These are phyloP conservation scores for Meloidogyne chitwoodi DNA, from an alignment of 1,140 invertebrate genomes.

Conservation along the genomic window DNA sequence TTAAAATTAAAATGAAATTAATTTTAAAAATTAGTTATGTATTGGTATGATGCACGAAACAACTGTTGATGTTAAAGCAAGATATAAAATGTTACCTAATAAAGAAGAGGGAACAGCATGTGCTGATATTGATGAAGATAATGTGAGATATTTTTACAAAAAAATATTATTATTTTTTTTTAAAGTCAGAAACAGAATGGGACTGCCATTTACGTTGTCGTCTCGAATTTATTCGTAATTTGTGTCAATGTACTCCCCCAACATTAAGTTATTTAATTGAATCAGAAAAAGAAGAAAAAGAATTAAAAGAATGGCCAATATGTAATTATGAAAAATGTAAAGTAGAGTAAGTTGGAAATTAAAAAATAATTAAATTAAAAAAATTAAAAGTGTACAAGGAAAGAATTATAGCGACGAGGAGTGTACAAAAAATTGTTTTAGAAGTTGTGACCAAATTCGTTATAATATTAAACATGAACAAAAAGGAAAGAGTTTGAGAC, in stretches of 20 bases:
- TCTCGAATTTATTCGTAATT: constrained; percentile 51
- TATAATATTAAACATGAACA: constrained; percentile 48
- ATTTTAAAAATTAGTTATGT: constrained; percentile 42
- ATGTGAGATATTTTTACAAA: constrained; percentile 45
- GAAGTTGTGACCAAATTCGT: constrained; percentile 54
- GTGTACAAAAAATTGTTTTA: constrained; percentile 50
- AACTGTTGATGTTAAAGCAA: constrained; percentile 54
- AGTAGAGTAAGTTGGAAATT: constrained; percentile 31
- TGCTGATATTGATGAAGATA: constrained; percentile 44
- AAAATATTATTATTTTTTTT: neutral
- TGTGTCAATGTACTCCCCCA: constrained; percentile 40
- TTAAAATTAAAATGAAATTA: neutral
- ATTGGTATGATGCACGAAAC: constrained; percentile 51
- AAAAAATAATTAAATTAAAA: neutral
- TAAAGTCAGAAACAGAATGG: neutral
- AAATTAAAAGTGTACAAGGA: constrained; percentile 40
- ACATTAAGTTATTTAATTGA: constrained; percentile 42
- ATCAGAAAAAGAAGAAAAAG: constrained; percentile 12
- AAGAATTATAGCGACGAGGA: constrained; percentile 49
- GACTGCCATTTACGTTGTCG: constrained; percentile 53
- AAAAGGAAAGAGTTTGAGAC: constrained; percentile 48
- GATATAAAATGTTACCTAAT: constrained; percentile 56
- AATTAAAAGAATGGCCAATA: constrained; percentile 33
- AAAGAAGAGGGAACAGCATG: constrained; percentile 58
- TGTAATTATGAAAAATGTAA: constrained; percentile 42